Conservation (phyloP, 1,140 invertebrate species). For the Drosophila biarmipes region DNA sequence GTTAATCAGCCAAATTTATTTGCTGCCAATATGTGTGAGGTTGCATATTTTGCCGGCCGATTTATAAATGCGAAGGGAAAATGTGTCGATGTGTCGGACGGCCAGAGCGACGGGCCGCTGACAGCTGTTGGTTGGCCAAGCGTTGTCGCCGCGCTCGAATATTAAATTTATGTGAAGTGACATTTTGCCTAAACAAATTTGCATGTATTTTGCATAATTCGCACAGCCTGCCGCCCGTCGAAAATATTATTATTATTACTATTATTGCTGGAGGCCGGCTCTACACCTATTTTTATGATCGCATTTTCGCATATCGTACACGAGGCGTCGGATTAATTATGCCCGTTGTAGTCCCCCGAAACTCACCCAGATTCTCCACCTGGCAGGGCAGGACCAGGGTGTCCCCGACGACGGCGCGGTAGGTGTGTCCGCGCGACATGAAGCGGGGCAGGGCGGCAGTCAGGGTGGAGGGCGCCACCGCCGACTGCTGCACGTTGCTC, state of each 20-base stretch:
- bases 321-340: conserved; percentile 67
- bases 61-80: conserved; percentile 62
- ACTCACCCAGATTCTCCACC: conserved; percentile 91
- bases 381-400: conserved; percentile 90
- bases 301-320: conserved; percentile 59
- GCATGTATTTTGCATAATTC: conserved; percentile 72
- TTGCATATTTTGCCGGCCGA: conserved; percentile 45
- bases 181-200: conserved; percentile 75
- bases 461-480: conserved; percentile 50
- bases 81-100: conserved; percentile 42
- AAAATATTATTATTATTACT: conserved; percentile 40
- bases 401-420: conserved; percentile 90
- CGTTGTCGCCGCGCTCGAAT: conserved; percentile 43
- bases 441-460: conserved; percentile 86
- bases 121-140: conserved; percentile 73
- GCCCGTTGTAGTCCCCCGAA: conserved; percentile 3
- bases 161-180: conserved; percentile 76
- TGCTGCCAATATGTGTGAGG: conserved; percentile 48
- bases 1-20: conserved; percentile 70
- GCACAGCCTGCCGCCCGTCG: conserved; percentile 2
- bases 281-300: conserved; percentile 46
- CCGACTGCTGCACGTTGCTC: conserved; percentile 65
- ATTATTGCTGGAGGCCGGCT: not conserved
- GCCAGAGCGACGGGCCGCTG: conserved; percentile 59
- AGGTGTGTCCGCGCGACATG: conserved; percentile 89